Evolutionary conservation across 2,888 invertebrate species (phyloP).

Genomic region (Dascillus cervinus): DNA sequence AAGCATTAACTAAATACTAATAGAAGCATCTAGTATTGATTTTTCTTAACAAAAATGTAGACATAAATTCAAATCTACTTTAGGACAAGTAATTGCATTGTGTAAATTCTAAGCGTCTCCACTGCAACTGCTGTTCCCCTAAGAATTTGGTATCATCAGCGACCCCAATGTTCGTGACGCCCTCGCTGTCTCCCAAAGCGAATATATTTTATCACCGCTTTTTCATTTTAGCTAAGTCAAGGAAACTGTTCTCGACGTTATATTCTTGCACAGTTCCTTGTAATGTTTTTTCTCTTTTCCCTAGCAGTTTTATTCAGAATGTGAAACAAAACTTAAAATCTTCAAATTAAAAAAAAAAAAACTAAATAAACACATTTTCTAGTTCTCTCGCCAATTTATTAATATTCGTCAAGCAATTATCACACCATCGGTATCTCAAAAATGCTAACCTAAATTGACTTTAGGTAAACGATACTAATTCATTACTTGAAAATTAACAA

Average conservation of each 20-base stretch:
- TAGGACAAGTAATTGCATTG: constrained; percentile 29
- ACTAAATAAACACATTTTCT: no score
- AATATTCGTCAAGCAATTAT: no score
- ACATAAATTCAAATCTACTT: constrained; percentile 10
- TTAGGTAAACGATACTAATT: no score
- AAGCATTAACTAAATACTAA: no score
- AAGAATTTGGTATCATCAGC: constrained; percentile 26
- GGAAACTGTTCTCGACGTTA: constrained; percentile 21
- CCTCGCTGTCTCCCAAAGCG: constrained; percentile 19
- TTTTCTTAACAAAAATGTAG: no score
- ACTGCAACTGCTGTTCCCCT: constrained; percentile 20
- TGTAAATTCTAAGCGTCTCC: constrained; percentile 28
- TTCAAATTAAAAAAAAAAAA: no score
- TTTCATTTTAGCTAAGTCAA: constrained; percentile 25
- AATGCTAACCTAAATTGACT: no score
- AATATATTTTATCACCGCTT: constrained; percentile 27
- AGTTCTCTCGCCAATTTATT: no score
- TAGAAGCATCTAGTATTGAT: no score
- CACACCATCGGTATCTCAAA: no score
- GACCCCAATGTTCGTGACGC: constrained; percentile 21
- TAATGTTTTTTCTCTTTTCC: constrained; percentile 8
- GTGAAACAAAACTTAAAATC: constrained; percentile 11
- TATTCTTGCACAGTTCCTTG: constrained; percentile 16
- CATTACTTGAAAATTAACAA: no score
- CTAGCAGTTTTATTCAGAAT: neutral